These are phyloP conservation scores for Macrostomum lignano DNA, from an alignment of 1,140 invertebrate species.

Conservation along the genomic window DNA sequence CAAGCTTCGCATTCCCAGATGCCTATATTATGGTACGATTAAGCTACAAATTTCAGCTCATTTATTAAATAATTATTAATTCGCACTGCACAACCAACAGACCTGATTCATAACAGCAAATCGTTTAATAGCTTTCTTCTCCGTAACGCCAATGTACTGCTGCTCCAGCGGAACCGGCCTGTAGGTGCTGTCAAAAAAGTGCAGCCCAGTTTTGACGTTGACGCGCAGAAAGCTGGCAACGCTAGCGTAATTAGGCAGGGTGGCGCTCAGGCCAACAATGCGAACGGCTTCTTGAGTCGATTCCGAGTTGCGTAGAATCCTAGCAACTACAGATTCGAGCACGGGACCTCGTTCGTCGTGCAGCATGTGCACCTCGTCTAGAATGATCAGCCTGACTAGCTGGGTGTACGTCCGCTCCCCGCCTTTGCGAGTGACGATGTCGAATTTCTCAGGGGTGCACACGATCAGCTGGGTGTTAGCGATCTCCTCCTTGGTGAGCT, in stretches of 20 bases:
- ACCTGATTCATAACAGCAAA: slow-evolving; percentile 98
- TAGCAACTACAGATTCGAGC: slow-evolving; percentile 69
- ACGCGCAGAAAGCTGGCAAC: slow-evolving; percentile 77
- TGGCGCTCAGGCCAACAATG: slow-evolving; percentile 76
- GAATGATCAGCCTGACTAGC: slow-evolving; percentile 71
- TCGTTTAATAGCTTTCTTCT: slow-evolving; percentile 87
- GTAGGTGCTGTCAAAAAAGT: slow-evolving; percentile 92
- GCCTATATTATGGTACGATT: no score
- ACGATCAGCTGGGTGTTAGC: slow-evolving; percentile 86
- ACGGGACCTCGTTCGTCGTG: slow-evolving; percentile 95
- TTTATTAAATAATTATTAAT: no score
- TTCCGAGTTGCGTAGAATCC: slow-evolving; percentile 57
- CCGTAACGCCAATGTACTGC: slow-evolving; percentile 92
- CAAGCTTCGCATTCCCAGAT: no score
- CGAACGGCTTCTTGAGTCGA: slow-evolving; percentile 79
- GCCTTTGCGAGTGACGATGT: slow-evolving; percentile 77
- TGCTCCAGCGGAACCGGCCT: slow-evolving; percentile 86
- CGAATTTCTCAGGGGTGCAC: slow-evolving; percentile 98
- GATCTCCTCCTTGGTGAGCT: slow-evolving; percentile 81
- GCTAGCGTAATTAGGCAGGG: slow-evolving; percentile 87
- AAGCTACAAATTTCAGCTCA: no score
- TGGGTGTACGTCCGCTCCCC: slow-evolving; percentile 88
- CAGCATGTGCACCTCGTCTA: slow-evolving; percentile 92
- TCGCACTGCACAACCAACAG: no score
- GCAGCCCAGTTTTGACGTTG: slow-evolving; percentile 47